These are phyloP conservation scores for Diabrotica undecimpunctata DNA, from an alignment of 1,140 invertebrate genomes.

Conservation along the genomic window DNA sequence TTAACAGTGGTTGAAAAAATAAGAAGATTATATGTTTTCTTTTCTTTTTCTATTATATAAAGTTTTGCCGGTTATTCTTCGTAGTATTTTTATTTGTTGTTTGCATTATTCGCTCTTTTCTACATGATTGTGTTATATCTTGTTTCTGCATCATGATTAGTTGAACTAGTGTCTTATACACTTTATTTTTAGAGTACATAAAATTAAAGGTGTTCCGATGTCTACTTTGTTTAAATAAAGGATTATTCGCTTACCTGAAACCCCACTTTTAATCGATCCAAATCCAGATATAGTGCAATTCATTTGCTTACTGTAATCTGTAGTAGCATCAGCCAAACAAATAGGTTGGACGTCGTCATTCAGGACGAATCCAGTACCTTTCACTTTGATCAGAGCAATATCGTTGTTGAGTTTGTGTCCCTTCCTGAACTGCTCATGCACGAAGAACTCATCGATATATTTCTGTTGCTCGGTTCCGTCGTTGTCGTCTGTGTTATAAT, in stretches of 20 bases:
- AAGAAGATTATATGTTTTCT: too few species aligned
- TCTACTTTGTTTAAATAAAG: neutral
- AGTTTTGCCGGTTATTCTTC: too few species aligned
- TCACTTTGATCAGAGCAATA: slow-evolving; percentile 67
- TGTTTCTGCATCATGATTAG: too few species aligned
- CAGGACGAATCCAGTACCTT: slow-evolving; percentile 61
- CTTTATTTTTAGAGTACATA: too few species aligned
- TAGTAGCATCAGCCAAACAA: slow-evolving; percentile 61
- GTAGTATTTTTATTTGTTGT: too few species aligned
- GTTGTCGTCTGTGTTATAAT: slow-evolving; percentile 64
- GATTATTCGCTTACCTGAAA: slow-evolving; percentile 51
- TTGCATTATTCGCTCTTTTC: too few species aligned
- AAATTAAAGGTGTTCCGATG: neutral
- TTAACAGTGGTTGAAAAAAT: too few species aligned
- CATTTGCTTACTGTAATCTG: slow-evolving; percentile 53
- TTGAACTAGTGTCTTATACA: too few species aligned
- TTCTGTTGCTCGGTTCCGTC: slow-evolving; percentile 65
- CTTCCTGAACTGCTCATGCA: slow-evolving; percentile 64
- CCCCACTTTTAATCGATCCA: slow-evolving; percentile 62
- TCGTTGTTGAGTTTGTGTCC: slow-evolving; percentile 69
- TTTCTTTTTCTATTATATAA: too few species aligned
- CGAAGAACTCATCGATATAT: slow-evolving; percentile 64
- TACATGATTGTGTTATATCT: too few species aligned
- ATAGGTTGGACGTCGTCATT: slow-evolving; percentile 69
- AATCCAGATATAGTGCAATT: slow-evolving; percentile 79